Evolutionary conservation across 2,888 invertebrate species (phyloP).

Genomic region (Acronicta aceris): DNA sequence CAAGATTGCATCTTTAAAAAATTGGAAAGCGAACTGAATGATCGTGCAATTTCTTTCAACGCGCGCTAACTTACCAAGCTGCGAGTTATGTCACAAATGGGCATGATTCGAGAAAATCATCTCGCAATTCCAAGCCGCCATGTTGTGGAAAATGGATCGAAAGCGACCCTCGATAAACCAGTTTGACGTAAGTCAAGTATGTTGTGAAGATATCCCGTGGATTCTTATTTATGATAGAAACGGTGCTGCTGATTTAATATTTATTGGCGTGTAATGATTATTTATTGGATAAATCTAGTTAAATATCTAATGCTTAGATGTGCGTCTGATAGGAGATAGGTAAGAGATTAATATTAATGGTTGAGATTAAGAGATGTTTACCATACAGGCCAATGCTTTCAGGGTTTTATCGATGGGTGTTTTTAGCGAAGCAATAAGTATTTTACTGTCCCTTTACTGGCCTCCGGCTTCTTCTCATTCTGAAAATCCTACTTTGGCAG

Average conservation of each 20-base stretch:
- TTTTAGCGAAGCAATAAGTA: no score
- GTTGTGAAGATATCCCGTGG: slow-evolving; percentile 27
- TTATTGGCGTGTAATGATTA: slow-evolving; percentile 1
- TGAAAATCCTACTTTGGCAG: no score
- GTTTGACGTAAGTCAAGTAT: slow-evolving; percentile 27
- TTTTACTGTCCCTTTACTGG: no score
- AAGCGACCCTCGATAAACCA: slow-evolving; percentile 31
- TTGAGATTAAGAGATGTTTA: no score
- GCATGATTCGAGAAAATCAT: slow-evolving; percentile 47
- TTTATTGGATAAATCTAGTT: slow-evolving; percentile 4
- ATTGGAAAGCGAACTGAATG: slow-evolving; percentile 42
- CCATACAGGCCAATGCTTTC: no score
- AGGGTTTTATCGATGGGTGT: no score
- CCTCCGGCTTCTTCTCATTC: no score
- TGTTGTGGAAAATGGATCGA: slow-evolving; percentile 49
- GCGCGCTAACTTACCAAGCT: slow-evolving; percentile 6
- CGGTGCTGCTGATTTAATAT: background rate
- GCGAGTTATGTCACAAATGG: slow-evolving; percentile 33
- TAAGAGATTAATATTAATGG: no score
- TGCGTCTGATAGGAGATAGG: background rate
- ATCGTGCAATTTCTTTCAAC: slow-evolving; percentile 32
- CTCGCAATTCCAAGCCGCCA: slow-evolving; percentile 22
- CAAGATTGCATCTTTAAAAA: slow-evolving; percentile 9
- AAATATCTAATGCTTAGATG: background rate
- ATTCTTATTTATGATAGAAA: slow-evolving; percentile 18